Conservation (phyloP, 2,797 vertebrate genomes). For the Eleutherodactylus coqui region DNA sequence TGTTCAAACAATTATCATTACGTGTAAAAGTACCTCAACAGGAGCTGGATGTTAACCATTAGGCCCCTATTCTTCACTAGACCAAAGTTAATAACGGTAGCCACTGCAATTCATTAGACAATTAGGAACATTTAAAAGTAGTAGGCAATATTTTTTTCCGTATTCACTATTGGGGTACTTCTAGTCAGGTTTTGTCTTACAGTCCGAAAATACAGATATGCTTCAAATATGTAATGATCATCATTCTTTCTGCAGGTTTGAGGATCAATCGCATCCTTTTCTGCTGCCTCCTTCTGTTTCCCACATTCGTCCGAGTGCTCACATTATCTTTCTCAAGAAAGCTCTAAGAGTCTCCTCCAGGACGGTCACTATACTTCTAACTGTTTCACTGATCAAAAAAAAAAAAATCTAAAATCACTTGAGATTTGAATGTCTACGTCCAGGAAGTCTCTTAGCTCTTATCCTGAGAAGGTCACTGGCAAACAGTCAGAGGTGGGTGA, state of each 20-base stretch:
- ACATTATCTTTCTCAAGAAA: conserved; percentile 38
- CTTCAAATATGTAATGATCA: no score
- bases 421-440: conserved; percentile 23
- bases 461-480: conserved; percentile 39
- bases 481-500: conserved; percentile 31
- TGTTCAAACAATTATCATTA: no score
- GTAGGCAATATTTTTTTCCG: no score
- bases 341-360: conserved; percentile 26
- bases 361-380: conserved; percentile 26
- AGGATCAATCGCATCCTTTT: background rate
- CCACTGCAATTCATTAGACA: no score
- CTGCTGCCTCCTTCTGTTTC: background rate
- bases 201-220: background rate
- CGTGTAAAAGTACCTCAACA: no score
- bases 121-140: no score
- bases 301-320: conserved; percentile 7
- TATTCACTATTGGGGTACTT: no score
- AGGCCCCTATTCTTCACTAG: no score
- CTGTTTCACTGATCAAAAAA: conserved; percentile 38
- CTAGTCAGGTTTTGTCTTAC: no score
- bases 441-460: conserved; percentile 46
- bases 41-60: no score
- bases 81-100: no score
- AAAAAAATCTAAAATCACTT: conserved; percentile 54
- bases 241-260: no score